Conservation (phyloP, 1,140 invertebrate species). For the Zaprionus davidi region DNA sequence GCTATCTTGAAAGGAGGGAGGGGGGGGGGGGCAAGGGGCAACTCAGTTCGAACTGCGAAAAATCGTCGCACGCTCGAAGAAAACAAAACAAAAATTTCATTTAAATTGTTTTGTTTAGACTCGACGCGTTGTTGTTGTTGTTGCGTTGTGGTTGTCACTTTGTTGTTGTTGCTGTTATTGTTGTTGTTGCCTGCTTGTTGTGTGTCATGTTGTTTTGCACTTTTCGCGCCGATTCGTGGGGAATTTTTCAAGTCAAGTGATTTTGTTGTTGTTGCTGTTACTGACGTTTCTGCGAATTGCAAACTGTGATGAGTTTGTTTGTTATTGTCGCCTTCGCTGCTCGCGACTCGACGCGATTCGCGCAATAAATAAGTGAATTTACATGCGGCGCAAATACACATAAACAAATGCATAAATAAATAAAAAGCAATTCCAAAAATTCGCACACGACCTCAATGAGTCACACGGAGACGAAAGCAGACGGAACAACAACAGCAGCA, state of each 20-base stretch:
- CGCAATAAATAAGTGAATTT: constrained; percentile 79
- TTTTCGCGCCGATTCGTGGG: constrained; percentile 34
- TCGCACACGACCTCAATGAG: constrained; percentile 80
- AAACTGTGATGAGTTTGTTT: constrained; percentile 46
- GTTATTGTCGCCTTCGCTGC: constrained; percentile 29
- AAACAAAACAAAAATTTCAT: constrained; percentile 37
- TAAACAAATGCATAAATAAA: constrained; percentile 81
- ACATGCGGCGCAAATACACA: constrained; percentile 76
- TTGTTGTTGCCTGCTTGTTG: constrained; percentile 15
- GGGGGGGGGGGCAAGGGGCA: no score
- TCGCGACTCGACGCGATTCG: constrained; percentile 20
- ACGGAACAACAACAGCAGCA: constrained; percentile 11
- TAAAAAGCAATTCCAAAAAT: constrained; percentile 80
- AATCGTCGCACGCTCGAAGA: constrained; percentile 36
- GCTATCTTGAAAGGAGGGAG: background rate
- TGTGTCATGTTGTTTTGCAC: constrained; percentile 28
- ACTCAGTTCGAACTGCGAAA: constrained; percentile 14
- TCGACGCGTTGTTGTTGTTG: constrained; percentile 23
- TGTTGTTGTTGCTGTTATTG: background rate
- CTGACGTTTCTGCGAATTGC: constrained; percentile 61
- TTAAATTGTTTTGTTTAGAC: constrained; percentile 36
- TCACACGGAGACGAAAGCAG: constrained; percentile 37
- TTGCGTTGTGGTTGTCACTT: background rate
- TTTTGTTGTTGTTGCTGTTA: constrained; percentile 42
- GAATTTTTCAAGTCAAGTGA: constrained; percentile 42